A percentile compares a stretch with the other conserved stretches of the same genome.
These are phyloP conservation scores for Drosophila formosana DNA, from an alignment of 2,888 invertebrate genomes.

Conservation along the genomic window DNA sequence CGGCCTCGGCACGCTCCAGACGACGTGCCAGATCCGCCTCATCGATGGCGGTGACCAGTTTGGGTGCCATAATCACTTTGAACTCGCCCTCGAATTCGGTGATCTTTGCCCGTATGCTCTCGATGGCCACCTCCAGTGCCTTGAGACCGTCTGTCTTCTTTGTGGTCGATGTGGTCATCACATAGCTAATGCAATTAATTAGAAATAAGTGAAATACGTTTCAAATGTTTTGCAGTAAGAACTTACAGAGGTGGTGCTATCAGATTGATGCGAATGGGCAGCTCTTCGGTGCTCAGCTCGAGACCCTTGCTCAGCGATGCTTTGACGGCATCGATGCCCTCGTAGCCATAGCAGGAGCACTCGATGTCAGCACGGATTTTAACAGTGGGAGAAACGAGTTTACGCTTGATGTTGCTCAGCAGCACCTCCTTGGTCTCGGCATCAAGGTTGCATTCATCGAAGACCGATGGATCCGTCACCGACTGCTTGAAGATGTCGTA, in stretches of 20 bases:
- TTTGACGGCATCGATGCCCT: slow-evolving; percentile 99
- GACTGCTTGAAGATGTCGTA: slow-evolving; percentile 99
- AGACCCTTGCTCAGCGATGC: slow-evolving; percentile 95
- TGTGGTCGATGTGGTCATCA: slow-evolving; percentile 99
- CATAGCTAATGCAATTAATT: slow-evolving; percentile 83
- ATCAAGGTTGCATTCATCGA: slow-evolving; percentile 98
- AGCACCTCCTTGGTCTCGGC: slow-evolving; percentile 96
- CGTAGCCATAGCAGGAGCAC: slow-evolving; percentile 97
- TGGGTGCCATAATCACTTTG: slow-evolving; percentile 97
- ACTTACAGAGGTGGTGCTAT: slow-evolving; percentile 98
- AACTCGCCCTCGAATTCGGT: slow-evolving; percentile 95
- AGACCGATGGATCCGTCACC: slow-evolving; percentile 96
- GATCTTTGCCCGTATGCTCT: slow-evolving; percentile 94
- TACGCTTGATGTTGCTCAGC: slow-evolving; percentile 96
- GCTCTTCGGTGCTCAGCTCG: slow-evolving; percentile 94
- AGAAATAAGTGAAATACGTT: too few species aligned
- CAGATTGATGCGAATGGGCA: slow-evolving; percentile 99
- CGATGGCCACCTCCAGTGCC: slow-evolving; percentile 95
- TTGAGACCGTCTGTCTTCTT: slow-evolving; percentile 97
- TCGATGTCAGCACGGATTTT: slow-evolving; percentile 97
- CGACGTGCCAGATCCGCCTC: slow-evolving; percentile 97
- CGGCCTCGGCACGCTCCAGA: slow-evolving; percentile 96
- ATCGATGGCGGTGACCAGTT: slow-evolving; percentile 99
- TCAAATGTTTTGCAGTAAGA: too few species aligned
- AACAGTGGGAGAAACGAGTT: slow-evolving; percentile 98